Percentiles rank a stretch among this genome's conserved stretches.
Conservation (phyloP, 2,797 vertebrate species). For the Poeciliopsis paucimaculata region DNA sequence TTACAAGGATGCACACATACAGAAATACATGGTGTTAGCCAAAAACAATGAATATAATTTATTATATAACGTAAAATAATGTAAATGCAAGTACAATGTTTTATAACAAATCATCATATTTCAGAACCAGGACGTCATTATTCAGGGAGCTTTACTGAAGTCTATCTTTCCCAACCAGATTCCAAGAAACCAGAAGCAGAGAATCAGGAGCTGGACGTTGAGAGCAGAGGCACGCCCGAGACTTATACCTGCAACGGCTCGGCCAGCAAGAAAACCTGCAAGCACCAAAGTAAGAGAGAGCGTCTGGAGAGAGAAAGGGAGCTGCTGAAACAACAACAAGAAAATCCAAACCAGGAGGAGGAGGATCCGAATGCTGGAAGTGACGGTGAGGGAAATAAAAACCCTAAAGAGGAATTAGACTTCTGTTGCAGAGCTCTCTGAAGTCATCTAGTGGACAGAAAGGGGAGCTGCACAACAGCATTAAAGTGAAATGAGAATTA, state of each 20-base stretch:
- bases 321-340: slow-evolving; percentile 68
- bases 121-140: background rate
- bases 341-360: slow-evolving; percentile 59
- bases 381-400: slow-evolving; percentile 54
- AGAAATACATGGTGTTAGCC: background rate
- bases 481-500: background rate
- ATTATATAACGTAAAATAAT: background rate
- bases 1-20: background rate
- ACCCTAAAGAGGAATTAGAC: background rate
- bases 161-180: slow-evolving; percentile 22
- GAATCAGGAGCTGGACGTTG: slow-evolving; percentile 54
- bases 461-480: slow-evolving; percentile 8
- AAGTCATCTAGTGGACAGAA: slow-evolving; percentile 56
- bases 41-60: too few species aligned
- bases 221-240: slow-evolving; percentile 68
- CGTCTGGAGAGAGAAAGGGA: slow-evolving; percentile 75
- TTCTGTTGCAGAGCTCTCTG: slow-evolving; percentile 20
- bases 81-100: background rate
- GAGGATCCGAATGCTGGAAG: slow-evolving; percentile 39
- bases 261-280: slow-evolving; percentile 76
- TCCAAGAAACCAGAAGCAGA: slow-evolving; percentile 48
- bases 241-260: slow-evolving; percentile 64
- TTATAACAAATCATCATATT: background rate
- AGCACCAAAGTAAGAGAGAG: slow-evolving; percentile 80
- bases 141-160: background rate